Base-by-base conservation (phyloP, 2,888 invertebrate species). In the Helicoverpa assulta region DNA sequence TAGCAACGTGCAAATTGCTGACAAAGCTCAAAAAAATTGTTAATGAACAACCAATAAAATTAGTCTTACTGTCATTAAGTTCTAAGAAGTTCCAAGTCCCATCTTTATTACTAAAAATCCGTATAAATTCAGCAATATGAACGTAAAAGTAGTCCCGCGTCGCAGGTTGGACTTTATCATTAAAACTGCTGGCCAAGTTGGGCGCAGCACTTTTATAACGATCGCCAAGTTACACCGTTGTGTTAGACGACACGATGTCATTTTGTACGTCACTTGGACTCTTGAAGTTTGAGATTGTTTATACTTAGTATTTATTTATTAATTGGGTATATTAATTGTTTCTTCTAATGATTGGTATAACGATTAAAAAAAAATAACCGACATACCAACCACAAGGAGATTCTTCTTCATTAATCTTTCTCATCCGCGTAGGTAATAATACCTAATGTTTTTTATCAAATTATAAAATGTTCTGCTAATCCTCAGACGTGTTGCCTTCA, bases 121-220 rank as follows among this genome's bases (percentile, higher is more conserved):
- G 6, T n/a, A 47, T 47, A 21, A 60, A 76, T 16, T 53, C 5
- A 62, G 56, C 19, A 62, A 52, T 70, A 76, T 65, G 19, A 65
- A 70, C 61, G 40, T 56, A 29, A 60, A 75, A 70, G 62, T 66
- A 71, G 29, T 67, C 60, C 65, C 55, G 70, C 59, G 71, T 70
- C 80, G 69, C 79, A 86, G 73, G 62, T 80, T 81, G 65, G 70
- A 73, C 67, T 73, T 75, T 83, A 80, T 85, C 82, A 83, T 87
- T 87, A 85, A 86, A 88, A 86, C 73, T 85, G 73, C 61, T 63
- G 53, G 75, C 64, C 60, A 61, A 67, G 75, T 84, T 80, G 71
- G 69, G 55, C 58, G 70, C 69, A 79, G 81, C 81, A 87, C 77
- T 87, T 86, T 86, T 86, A 81, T 86, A 86, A 86, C 83, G 77